Evolutionary conservation across 23 tunicate species (phyloP), one percentile per base, ranked within the genome.

Genomic region (Trididemnum clinides): DNA sequence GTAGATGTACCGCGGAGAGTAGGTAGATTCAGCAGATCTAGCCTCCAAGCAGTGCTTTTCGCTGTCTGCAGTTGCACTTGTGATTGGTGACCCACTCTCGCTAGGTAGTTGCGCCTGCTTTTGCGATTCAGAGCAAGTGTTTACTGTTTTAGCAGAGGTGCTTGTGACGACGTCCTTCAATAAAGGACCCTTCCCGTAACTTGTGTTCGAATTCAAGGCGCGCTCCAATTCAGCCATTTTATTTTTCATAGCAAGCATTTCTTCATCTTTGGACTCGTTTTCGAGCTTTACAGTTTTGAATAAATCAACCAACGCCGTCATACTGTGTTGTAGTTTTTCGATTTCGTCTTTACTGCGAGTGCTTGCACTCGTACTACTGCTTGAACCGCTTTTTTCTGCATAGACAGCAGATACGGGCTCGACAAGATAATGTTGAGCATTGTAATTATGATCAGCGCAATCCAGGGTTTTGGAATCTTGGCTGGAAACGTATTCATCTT

Each of bases 221-320:
- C 51, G 77, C 78, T 89, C 94, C 88, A 89, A 72, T 37, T 83
- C 94, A 35, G 64, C 88, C 94, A 89, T 89, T 62, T 89, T 89
- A 19, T 1, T 77, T 51, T 84, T 89, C 94, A 89, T 89, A 34
- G 23, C 64, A 19, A 49, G 63, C 80, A 89, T 83, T 36, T 89
- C 88, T 25, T 66, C 81, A 33, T 89, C 84, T 57, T 89, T 89
- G 26, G 51, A 44, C 29, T 72, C 88, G 34, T 89, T 89, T 3
- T 89, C 88, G 72, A 38, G 29, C 54, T 89, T 89, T 15, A 89
- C 88, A 2, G 81, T 81, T 51, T 82, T 77, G 6, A 89, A 80
- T 85, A 89, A 84, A 51, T 84, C 82, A 0, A 89, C 82, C 23
- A 89, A 51, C 0, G 28, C 28, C 29, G 94, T 64, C 80, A 89